Evolutionary conservation across 2,888 invertebrate genomes (phyloP).

Genomic region (Hirtodrosophila histrioides): DNA sequence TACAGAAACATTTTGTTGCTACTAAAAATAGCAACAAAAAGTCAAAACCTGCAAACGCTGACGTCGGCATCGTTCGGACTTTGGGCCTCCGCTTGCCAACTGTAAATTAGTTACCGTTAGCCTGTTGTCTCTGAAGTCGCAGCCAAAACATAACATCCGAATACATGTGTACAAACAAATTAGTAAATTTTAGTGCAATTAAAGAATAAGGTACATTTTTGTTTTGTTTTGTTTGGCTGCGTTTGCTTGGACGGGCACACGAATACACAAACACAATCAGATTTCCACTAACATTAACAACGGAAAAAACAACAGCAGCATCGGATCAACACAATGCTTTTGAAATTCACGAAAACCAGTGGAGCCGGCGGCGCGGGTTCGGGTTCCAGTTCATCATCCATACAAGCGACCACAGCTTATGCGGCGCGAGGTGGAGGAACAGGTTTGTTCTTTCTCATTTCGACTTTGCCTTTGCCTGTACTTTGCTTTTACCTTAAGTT

Average conservation of each 20-base stretch:
- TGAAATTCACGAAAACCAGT: constrained; percentile 80
- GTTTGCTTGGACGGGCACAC: constrained; percentile 5
- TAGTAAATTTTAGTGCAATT: constrained; percentile 20
- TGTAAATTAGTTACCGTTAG: constrained; percentile 32
- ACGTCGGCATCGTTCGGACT: constrained; percentile 52
- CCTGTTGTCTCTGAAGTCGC: constrained; percentile 24
- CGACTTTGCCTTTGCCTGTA: background rate
- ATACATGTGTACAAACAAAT: constrained; percentile 10
- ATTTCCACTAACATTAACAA: constrained; percentile 15
- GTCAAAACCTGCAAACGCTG: constrained; percentile 36
- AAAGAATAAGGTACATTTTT: constrained; percentile 1
- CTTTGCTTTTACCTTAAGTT: constrained; percentile 20
- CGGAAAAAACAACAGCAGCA: constrained; percentile 28
- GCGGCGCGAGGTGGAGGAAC: constrained; percentile 76
- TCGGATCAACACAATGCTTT: constrained; percentile 70
- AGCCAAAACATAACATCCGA: constrained; percentile 8
- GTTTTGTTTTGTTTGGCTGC: constrained; percentile 17
- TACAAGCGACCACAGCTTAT: constrained; percentile 66
- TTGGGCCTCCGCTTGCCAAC: constrained; percentile 41
- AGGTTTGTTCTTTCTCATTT: constrained; percentile 70
- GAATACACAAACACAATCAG: constrained; percentile 15
- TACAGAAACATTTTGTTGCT: constrained; percentile 54
- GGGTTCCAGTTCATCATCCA: constrained; percentile 64
- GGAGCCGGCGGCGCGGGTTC: constrained; percentile 67
- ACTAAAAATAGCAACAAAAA: constrained; percentile 78